Evolutionary conservation across 2,797 vertebrate genomes (phyloP).

Genomic region (Vultur gryphus): DNA sequence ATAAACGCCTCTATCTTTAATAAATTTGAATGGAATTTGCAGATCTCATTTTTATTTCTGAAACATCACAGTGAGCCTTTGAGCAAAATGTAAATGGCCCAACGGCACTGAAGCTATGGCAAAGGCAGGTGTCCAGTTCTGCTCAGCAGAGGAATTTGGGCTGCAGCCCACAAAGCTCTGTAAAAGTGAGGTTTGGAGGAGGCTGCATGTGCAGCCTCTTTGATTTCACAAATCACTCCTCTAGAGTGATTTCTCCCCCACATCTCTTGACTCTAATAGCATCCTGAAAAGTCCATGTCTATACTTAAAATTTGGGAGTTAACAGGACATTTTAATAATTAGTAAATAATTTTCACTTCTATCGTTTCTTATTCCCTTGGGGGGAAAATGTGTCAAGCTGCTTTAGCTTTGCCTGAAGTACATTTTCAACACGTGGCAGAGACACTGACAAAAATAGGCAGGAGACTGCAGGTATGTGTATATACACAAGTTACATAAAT

Average conservation of each 20-base stretch:
- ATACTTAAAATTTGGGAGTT: not conserved
- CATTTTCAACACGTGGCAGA: not conserved
- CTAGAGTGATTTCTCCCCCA: not conserved
- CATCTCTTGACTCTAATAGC: not conserved
- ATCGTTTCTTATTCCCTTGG: not conserved
- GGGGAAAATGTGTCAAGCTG: not conserved
- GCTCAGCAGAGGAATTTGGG: not conserved
- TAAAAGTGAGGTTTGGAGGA: not conserved
- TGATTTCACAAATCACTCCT: not conserved
- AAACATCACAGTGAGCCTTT: not conserved
- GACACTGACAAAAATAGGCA: not conserved
- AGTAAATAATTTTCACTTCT: not conserved
- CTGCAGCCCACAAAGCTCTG: not conserved
- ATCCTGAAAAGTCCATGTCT: not conserved
- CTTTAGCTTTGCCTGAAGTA: not conserved
- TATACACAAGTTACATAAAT: not conserved
- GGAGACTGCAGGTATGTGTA: not conserved
- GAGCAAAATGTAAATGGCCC: not conserved
- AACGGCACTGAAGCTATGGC: not conserved
- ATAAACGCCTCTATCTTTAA: not conserved
- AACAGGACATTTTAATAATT: not conserved
- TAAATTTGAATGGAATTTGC: not conserved
- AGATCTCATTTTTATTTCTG: not conserved
- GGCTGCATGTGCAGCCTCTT: not conserved
- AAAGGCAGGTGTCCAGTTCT: not conserved